Evolutionary conservation across 2,113 vertebrate genomes (phyloP), one percentile per base, ranked within the genome.

Genomic region (Vireo altiloquus): DNA sequence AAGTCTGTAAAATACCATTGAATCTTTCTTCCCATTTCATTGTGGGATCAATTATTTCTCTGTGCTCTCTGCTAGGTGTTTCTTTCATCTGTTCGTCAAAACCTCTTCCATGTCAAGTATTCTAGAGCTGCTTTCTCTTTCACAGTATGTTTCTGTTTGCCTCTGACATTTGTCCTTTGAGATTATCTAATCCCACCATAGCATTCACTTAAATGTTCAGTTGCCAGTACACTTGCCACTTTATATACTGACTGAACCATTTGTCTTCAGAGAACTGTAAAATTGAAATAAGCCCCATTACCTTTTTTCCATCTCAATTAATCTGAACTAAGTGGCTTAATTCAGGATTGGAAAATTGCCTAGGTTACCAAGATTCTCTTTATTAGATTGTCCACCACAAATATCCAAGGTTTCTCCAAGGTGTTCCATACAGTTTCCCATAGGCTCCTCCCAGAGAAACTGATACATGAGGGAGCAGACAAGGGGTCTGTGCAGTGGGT

Each of bases 71-170:
- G 35, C 30, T 68, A 82, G 13, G 8, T 64, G 22, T 79, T 92
- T 74, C 47, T 92, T 60, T 95, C n/a, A 71, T 86, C 64, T 91
- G 27, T 35, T 94, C 71, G 83, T 83, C 87, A 52, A 92, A 93
- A 87, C 17, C 15, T 66, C 27, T 83, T 77, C 72, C 8, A 20
- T 65, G 23, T 80, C 72, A 87, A 70, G 18, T 78, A 35, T 82
- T 90, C 64, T 65, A 89, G 64, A 87, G 64, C 22, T 83, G 16
- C 31, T 92, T 78, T 81, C 42, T 93, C 75, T 90, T 90, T 78
- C 61, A 63, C 13, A 49, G 47, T 47, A 4, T 78, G 39, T 91
- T 94, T 90, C 39, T 80, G 54, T 91, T 92, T 89, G 44, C n/a
- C 63, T 81, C 3, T 75, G 61, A 31, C 61, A 86, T 89, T 89